A percentile compares a stretch with the other conserved stretches of the same genome.
phyloP scores from a whole-genome alignment of 2,797 vertebrate species.

The Aldrovandia affinis region DNA sequence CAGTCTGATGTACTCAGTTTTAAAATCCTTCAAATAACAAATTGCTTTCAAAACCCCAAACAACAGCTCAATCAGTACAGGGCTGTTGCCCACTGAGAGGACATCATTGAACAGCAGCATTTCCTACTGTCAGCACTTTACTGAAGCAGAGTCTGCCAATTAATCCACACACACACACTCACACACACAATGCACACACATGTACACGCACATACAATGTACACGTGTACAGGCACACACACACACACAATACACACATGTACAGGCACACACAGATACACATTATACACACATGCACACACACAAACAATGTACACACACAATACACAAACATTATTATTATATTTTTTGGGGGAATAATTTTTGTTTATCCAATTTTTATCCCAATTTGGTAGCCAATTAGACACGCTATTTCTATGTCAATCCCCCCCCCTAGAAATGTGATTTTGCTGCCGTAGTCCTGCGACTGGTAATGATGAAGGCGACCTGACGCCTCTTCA shows the following conservation, averaged over 20 bases:
- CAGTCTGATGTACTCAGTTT: slow-evolving; percentile 31
- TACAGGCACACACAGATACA: background rate
- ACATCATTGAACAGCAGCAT: slow-evolving; percentile 56
- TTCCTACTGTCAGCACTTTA: slow-evolving; percentile 63
- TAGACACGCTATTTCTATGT: too few species aligned
- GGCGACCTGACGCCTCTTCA: too few species aligned
- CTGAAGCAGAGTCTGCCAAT: slow-evolving; percentile 2
- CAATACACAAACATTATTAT: too few species aligned
- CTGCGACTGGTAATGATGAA: too few species aligned
- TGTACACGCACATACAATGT: background rate
- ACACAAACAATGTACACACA: too few species aligned
- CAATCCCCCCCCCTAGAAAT: too few species aligned
- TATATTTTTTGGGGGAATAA: too few species aligned
- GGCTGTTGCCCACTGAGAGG: slow-evolving; percentile 46
- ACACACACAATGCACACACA: background rate
- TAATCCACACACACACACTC: background rate
- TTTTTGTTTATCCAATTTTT: too few species aligned
- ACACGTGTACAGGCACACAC: background rate
- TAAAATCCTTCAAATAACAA: slow-evolving; percentile 51
- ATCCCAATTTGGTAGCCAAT: too few species aligned
- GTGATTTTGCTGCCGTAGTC: too few species aligned
- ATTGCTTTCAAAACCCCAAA: slow-evolving; percentile 52
- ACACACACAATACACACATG: background rate
- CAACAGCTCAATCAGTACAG: slow-evolving; percentile 54
- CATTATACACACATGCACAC: background rate